A percentile compares a stretch with the other conserved stretches of the same genome.
Evolutionary conservation across 1,140 invertebrate genomes (phyloP).

Genomic region (Ganaspis sp.): DNA sequence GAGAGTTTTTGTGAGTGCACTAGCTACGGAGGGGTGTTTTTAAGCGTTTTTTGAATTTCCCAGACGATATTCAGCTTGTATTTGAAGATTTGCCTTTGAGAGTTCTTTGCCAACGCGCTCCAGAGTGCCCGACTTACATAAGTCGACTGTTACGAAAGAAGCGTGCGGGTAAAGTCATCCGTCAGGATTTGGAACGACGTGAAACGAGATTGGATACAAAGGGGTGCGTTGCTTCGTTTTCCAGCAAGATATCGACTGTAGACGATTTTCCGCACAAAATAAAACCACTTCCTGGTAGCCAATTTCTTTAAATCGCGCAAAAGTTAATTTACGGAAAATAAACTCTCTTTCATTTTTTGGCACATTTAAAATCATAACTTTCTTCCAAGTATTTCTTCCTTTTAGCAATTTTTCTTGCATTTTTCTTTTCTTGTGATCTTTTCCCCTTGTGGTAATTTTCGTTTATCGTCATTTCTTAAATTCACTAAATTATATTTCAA

Average conservation of each 20-base stretch:
- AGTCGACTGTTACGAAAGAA: conserved; percentile 43
- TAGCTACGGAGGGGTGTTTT: neutral
- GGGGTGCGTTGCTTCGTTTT: conserved; percentile 32
- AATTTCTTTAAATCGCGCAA: neutral
- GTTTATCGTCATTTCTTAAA: no score
- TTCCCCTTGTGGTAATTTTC: no score
- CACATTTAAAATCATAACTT: no score
- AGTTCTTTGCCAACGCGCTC: conserved; percentile 5
- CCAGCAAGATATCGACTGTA: conserved; percentile 2
- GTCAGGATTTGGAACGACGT: conserved; percentile 57
- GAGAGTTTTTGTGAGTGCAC: neutral
- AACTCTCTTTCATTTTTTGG: no score
- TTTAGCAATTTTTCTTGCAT: no score
- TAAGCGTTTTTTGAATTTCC: neutral
- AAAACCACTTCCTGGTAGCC: neutral
- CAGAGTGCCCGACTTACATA: conserved; percentile 40
- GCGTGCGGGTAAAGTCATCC: conserved; percentile 47
- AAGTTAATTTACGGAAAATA: no score
- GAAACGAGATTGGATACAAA: conserved; percentile 54
- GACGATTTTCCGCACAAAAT: neutral
- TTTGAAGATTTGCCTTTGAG: conserved; percentile 12
- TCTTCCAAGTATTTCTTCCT: no score
- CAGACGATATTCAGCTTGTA: neutral
- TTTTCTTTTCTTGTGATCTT: no score
- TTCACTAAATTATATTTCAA: no score